Percentiles rank a stretch among this genome's conserved stretches.
phyloP scores from a whole-genome alignment of 2,113 vertebrate genomes.

The Panthera uncia region DNA sequence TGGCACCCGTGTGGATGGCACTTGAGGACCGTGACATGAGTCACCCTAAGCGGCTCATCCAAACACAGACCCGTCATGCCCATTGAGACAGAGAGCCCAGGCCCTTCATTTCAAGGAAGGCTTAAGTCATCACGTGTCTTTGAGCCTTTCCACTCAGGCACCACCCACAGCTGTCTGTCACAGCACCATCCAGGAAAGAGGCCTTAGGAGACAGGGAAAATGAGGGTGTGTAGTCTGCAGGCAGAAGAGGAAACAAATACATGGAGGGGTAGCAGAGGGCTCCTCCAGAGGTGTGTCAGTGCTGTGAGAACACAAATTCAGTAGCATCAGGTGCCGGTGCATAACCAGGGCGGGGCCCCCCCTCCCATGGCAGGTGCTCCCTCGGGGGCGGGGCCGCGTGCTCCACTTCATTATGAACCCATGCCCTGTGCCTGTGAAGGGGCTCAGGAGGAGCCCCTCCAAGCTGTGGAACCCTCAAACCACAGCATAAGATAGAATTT shows the following conservation, averaged over 20 bases:
- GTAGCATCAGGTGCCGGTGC: accelerated
- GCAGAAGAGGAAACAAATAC: not conserved
- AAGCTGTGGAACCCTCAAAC: not conserved
- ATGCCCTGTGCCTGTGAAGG: not conserved
- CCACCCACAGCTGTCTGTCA: too few species aligned
- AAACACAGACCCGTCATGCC: not conserved
- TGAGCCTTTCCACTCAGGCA: not conserved
- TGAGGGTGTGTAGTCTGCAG: not conserved
- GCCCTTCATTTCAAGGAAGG: not conserved
- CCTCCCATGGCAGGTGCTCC: not conserved
- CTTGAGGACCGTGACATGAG: too few species aligned
- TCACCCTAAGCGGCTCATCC: not conserved
- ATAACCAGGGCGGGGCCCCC: accelerated
- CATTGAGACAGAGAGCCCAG: not conserved
- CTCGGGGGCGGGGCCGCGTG: accelerated
- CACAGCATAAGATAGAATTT: not conserved
- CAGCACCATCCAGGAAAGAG: too few species aligned
- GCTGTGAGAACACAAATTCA: accelerated
- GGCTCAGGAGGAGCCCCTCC: not conserved
- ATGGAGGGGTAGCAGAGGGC: accelerated
- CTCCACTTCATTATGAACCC: not conserved
- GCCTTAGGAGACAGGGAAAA: not conserved
- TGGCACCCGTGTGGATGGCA: not conserved
- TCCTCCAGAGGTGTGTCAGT: accelerated
- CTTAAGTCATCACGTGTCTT: accelerated